Evolutionary conservation across 2,888 invertebrate genomes (phyloP).

Genomic region (Pollenia angustigena): DNA sequence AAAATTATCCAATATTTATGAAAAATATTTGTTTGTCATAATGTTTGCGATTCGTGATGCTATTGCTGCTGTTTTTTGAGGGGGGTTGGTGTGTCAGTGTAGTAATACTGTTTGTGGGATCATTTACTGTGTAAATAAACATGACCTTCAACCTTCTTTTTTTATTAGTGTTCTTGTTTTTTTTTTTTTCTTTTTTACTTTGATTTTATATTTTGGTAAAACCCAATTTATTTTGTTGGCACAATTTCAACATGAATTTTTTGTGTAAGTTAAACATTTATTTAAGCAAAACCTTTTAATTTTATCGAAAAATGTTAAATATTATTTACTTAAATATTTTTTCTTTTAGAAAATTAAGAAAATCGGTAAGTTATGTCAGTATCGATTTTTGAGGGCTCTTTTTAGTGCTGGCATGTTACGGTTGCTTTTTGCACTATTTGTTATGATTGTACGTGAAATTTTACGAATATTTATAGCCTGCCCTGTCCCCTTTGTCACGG

Average conservation of each 20-base stretch:
- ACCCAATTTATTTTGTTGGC: slow-evolving; percentile 46
- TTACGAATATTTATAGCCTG: too few species aligned
- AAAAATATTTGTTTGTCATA: slow-evolving; percentile 37
- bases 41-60: slow-evolving; percentile 7
- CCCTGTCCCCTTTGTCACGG: too few species aligned
- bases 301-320: slow-evolving; percentile 24
- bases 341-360: not conserved
- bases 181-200: slow-evolving; percentile 5
- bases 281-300: slow-evolving; percentile 13
- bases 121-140: slow-evolving; percentile 42
- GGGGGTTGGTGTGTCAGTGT: slow-evolving; percentile 8
- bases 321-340: slow-evolving; percentile 16
- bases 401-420: too few species aligned
- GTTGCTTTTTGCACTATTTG: too few species aligned
- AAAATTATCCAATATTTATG: slow-evolving; percentile 39
- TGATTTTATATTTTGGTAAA: slow-evolving; percentile 21
- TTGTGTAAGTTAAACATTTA: not conserved
- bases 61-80: slow-evolving; percentile 8
- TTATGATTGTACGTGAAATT: too few species aligned
- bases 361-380: too few species aligned
- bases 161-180: not conserved
- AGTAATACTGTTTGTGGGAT: slow-evolving; percentile 30
- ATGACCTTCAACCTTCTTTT: slow-evolving; percentile 63
- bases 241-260: slow-evolving; percentile 37
- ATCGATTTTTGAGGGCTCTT: too few species aligned